Evolutionary conservation across 2,888 invertebrate genomes (phyloP).

Genomic region (Resseliella maxima): DNA sequence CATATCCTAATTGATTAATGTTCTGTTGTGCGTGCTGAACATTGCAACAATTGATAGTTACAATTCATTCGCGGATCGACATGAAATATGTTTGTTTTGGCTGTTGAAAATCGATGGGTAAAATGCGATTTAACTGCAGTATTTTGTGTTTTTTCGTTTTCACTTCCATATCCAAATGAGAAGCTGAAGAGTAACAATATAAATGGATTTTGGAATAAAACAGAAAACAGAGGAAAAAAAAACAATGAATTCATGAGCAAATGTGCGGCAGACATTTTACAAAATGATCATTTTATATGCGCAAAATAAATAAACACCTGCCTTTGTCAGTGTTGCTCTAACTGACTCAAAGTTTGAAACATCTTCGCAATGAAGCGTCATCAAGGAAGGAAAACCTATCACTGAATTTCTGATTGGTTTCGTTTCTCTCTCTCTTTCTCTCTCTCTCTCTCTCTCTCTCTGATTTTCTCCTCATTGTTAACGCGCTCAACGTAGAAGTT

Average conservation of each 20-base stretch:
- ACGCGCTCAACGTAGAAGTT: neutral
- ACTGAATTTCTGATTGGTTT: slow-evolving; percentile 29
- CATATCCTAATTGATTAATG: slow-evolving; percentile 45
- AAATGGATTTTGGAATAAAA: slow-evolving; percentile 10
- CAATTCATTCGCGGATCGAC: slow-evolving; percentile 37
- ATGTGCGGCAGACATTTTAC: neutral
- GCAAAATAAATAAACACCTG: slow-evolving; percentile 40
- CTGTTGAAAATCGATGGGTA: slow-evolving; percentile 37
- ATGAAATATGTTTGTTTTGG: slow-evolving; percentile 46
- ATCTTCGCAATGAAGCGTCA: slow-evolving; percentile 15
- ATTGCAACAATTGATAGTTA: slow-evolving; percentile 43
- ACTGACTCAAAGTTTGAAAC: neutral
- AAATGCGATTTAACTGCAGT: neutral
- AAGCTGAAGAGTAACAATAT: neutral
- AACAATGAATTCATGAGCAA: neutral
- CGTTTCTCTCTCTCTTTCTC: neutral
- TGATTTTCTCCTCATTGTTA: neutral
- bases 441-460: neutral
- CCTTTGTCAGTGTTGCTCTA: slow-evolving; percentile 18
- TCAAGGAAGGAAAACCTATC: slow-evolving; percentile 37
- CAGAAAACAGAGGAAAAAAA: neutral
- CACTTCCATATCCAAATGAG: slow-evolving; percentile 5
- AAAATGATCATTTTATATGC: slow-evolving; percentile 34
- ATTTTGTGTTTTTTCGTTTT: neutral
- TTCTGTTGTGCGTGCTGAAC: slow-evolving; percentile 33